Base-by-base conservation (phyloP, 2,888 invertebrate genomes). In the Parasteatoda lunata region DNA sequence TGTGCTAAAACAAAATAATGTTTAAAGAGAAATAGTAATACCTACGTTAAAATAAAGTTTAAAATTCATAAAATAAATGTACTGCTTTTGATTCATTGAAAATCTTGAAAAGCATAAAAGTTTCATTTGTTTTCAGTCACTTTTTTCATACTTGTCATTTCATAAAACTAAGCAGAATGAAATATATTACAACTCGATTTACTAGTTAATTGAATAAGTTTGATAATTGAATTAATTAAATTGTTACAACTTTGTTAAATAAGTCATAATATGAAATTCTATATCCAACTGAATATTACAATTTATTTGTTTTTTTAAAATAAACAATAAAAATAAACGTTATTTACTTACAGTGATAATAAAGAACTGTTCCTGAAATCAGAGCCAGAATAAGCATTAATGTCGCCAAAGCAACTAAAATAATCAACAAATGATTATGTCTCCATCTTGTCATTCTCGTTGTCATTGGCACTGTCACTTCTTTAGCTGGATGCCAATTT, bases 271-370 rank as follows among this genome's bases (percentile, higher is more conserved):
- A n/a, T 9, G 8, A 15, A 68, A 15, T 45, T 45, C 15, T 9
- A 13, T 15, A 71, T 51, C 49, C 71, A 71, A 49, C 51, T 9
- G n/a, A 49, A 51, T 71, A 51, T 30, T 7, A 59, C 8, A n/a
- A 75, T 30, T 54, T 45, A n/a, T 0, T 59, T 30, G 30, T 30
- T 30, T 1, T 30, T 30, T n/a, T n/a, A n/a, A 30, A 30, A 30
- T 30, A 30, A 30, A 30, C 2, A 13, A n/a, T 49, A 47, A 30
- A 69, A 54, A 11, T n/a, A n/a, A 54, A 11, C 13, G 8, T 3
- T 54, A 15, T 15, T 8, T 78, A 83, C 88, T 88, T 88, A 88
- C 88, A 88, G 72, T 88, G 87, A 70, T 77, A 88, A 78, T 88
- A 88, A 8, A 88, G 79, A 0, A 88, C 88, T 9, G 83, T 88